phyloP scores from a whole-genome alignment of 2,888 invertebrate species.

The Machimus atricapillus region DNA sequence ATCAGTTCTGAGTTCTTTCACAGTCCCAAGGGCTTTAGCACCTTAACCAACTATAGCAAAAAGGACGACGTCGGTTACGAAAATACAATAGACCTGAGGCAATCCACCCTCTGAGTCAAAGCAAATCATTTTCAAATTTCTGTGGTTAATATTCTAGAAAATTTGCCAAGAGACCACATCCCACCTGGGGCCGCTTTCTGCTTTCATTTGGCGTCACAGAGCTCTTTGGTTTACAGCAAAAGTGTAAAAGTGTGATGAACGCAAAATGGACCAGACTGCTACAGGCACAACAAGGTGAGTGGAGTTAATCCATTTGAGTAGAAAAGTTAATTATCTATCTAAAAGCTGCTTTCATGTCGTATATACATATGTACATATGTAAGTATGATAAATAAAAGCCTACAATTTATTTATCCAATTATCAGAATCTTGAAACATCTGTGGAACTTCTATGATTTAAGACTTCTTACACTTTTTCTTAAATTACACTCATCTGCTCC shows the following conservation, averaged over 20 bases:
- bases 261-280: constrained; percentile 22
- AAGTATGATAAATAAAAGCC: too few relatives aligned
- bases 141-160: background rate
- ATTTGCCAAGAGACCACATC: background rate
- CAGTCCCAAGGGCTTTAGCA: background rate
- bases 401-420: too few relatives aligned
- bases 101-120: background rate
- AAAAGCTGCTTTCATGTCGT: background rate
- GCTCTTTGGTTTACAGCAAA: too few relatives aligned
- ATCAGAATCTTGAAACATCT: too few relatives aligned
- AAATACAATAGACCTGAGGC: background rate
- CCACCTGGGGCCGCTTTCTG: background rate
- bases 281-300: constrained; percentile 18
- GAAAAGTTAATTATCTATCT: background rate
- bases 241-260: constrained; percentile 17
- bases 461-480: too few relatives aligned
- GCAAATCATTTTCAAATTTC: background rate
- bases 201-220: background rate
- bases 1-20: background rate
- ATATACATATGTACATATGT: background rate
- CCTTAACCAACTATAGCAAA: background rate
- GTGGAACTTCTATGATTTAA: too few relatives aligned
- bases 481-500: too few relatives aligned
- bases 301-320: background rate
- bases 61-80: background rate